Base-by-base conservation (phyloP, 2,888 invertebrate species). In the Pheosia tremula region DNA sequence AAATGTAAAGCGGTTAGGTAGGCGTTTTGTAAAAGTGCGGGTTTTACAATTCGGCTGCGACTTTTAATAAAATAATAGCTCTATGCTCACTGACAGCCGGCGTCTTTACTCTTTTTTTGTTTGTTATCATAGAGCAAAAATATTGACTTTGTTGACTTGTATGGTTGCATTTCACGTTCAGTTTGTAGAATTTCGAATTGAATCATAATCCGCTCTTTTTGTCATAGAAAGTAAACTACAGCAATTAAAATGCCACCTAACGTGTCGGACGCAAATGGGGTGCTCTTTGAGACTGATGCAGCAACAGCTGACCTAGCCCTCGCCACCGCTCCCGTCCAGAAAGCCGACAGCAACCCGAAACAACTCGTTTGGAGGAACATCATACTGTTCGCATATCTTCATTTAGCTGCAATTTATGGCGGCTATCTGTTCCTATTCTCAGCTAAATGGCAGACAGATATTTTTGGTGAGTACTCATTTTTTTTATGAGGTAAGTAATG, bases 281-380 rank as follows among this genome's bases (percentile, higher is more conserved):
- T 94, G 5, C 80, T 94, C 39, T 94, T 93, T 67, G 94, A 94
- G 75, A 86, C 82, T 38, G 94, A 94, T 64, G 94, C 91, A 10
- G 85, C 86, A 0, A 94, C 94, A 9, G 87, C 91, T 4, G 94
- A 94, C 69, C 72, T 93, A 75, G 94, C 89, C 0, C 83, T 94
- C 10, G 73, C 84, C 4, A 81, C 69, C 9, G 62, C 86, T n/a
- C 88, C 93, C 10, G 80, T 91, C n/a, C 85, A 87, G 65, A 85
- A 87, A 71, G 95, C 96, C 0, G 95, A 96, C 62, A 91, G 92
- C 63, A 88, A 93, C 54, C 95, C 95, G 63, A 82, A 93, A 49
- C 90, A 95, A 81, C 85, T 96, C 56, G 98, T 98, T 7, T 98
- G 98, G 98, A 95, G 96, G 72, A 98, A 98, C 83, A 96, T 98